These are phyloP conservation scores for Lampris megalopsis DNA, from an alignment of 2,113 vertebrate genomes.

Conservation along the genomic window DNA sequence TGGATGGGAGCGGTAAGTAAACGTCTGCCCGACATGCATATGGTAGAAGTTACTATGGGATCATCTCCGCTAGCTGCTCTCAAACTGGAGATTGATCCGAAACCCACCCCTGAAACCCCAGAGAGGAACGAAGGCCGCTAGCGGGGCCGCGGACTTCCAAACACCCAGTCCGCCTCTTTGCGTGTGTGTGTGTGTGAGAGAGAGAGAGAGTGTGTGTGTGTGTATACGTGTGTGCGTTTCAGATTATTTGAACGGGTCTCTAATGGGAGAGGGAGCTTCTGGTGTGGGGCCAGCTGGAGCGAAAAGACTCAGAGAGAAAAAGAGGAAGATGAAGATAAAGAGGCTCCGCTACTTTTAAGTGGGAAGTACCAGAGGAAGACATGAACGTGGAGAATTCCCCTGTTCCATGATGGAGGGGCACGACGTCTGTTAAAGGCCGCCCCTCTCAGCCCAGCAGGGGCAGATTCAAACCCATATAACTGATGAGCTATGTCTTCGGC, in stretches of 20 bases:
- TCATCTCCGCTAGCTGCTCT: too few relatives aligned
- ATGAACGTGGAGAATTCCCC: slow-evolving; percentile 56
- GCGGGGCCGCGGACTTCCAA: slow-evolving; percentile 64
- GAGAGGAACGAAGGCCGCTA: slow-evolving; percentile 81
- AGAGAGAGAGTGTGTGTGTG: too few relatives aligned
- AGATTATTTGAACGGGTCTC: slow-evolving; percentile 59
- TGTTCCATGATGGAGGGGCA: slow-evolving; percentile 32
- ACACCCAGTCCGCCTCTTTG: slow-evolving; percentile 54
- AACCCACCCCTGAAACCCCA: slow-evolving; percentile 50
- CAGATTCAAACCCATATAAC: slow-evolving; percentile 22
- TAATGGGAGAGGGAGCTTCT: slow-evolving; percentile 61
- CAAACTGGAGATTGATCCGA: too few relatives aligned
- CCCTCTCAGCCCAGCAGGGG: neutral
- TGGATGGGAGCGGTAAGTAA: too few relatives aligned
- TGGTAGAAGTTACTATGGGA: too few relatives aligned
- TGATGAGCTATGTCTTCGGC: too few relatives aligned
- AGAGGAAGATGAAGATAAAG: slow-evolving; percentile 46
- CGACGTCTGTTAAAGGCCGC: neutral
- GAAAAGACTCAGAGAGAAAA: slow-evolving; percentile 18
- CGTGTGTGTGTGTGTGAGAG: slow-evolving; percentile 42
- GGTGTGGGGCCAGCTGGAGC: slow-evolving; percentile 75
- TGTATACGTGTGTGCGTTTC: too few relatives aligned
- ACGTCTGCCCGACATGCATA: too few relatives aligned
- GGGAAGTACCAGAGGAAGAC: slow-evolving; percentile 72
- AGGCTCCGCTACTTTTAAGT: slow-evolving; percentile 78